Evolutionary conservation across 2,113 vertebrate species (phyloP), one percentile per base, ranked within the genome.

Genomic region (Oceanodroma tethys): DNA sequence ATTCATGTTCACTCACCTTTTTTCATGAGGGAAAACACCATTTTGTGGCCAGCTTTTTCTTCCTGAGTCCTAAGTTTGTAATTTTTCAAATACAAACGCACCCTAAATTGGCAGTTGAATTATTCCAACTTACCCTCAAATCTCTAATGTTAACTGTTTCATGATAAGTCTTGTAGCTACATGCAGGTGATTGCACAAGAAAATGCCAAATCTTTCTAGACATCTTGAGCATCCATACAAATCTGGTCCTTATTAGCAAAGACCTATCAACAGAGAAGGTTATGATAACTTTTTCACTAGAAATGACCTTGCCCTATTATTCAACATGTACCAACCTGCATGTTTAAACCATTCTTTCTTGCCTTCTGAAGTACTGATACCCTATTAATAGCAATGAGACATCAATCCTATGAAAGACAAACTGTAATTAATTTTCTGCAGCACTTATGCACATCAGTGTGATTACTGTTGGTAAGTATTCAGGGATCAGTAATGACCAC

Each of bases 341-440:
- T 3, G 1, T 80, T 85, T 55, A 90, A 94, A 47, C 25, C 19
- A 16, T 73, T 82, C 81, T 73, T 65, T 89, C 73, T 89, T 8
- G 3, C 55, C 32, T 80, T 81, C 56, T 82, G 38, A 93, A 73
- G 40, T 94, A 76, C 73, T 40, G 45, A 52, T 48, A 79, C 11
- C 8, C 25, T 66, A 58, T 62, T 85, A 82, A 59, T 36, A 91
- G 23, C n/a, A 76, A 42, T 11, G 55, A 93, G 29, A 22, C 47
- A 70, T 86, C 93, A 88, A 82, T 66, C 45, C 42, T 73, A 42
- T 73, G 48, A 87, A 94, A 88, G 84, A 85, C 13, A 91, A 94
- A 78, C 30, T 58, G n/a, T 89, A 95, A 94, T 89, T 94, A 95
- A 97, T 91, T 85, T 96, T 87, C 78, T 85, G 20, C 34, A 73